Conservation (phyloP, 2,797 vertebrate genomes). For the Babyrousa celebensis region DNA sequence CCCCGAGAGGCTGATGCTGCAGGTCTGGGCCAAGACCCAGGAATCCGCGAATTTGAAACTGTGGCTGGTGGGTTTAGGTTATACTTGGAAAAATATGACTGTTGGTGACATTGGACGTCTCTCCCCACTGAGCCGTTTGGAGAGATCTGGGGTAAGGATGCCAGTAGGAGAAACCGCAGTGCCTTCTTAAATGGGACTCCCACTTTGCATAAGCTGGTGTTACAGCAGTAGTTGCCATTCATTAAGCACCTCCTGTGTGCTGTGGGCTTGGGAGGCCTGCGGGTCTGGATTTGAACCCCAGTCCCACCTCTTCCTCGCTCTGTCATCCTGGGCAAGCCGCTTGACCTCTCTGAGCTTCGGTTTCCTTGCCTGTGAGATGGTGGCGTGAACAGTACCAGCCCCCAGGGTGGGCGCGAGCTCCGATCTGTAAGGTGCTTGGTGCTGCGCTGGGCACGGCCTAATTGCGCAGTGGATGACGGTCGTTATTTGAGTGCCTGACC, state of each 20-base stretch:
- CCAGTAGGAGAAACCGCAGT: rapidly evolving
- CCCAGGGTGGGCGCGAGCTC: neutral
- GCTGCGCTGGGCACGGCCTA: rapidly evolving
- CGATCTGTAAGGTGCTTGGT: rapidly evolving
- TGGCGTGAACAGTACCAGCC: neutral
- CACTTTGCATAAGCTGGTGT: neutral
- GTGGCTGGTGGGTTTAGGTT: neutral
- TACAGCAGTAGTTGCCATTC: neutral
- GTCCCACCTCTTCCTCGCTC: neutral
- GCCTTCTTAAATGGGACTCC: neutral
- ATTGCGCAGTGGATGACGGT: neutral
- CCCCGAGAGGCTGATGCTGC: neutral
- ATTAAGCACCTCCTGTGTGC: neutral
- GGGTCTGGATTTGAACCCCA: neutral
- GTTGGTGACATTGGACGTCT: neutral
- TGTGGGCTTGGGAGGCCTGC: neutral
- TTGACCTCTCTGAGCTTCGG: neutral
- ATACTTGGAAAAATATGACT: neutral
- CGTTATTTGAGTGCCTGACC: rapidly evolving
- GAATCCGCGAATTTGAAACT: neutral
- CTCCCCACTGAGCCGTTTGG: neutral
- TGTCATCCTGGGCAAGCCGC: neutral
- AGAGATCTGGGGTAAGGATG: neutral
- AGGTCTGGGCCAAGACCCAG: neutral
- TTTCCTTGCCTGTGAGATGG: constrained; percentile 19